A percentile compares a stretch with the other conserved stretches of the same genome.
These are phyloP conservation scores for Punctoribates punctum DNA, from an alignment of 2,888 invertebrate genomes.

Conservation along the genomic window DNA sequence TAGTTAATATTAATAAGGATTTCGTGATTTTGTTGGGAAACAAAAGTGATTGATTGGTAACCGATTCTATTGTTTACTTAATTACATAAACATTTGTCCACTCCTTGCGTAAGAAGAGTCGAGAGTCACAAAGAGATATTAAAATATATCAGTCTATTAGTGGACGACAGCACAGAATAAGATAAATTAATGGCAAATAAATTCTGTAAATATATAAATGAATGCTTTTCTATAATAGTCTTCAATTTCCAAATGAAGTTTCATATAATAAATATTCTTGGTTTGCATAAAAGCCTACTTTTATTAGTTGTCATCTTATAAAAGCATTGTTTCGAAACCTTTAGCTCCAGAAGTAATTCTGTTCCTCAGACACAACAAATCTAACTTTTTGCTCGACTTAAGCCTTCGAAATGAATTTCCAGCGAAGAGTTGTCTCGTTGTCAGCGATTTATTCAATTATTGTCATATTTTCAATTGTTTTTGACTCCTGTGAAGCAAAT, in stretches of 20 bases:
- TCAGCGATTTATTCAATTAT: neutral
- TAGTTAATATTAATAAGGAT: too few species aligned
- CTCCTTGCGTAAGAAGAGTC: too few species aligned
- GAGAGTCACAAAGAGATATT: too few species aligned
- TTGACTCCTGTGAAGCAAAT: neutral
- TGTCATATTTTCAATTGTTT: neutral
- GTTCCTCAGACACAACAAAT: neutral
- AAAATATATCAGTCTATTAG: neutral
- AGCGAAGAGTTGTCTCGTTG: neutral
- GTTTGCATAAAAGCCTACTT: constrained; percentile 16
- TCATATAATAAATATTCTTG: neutral
- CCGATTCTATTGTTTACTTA: too few species aligned
- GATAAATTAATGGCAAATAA: neutral
- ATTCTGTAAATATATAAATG: neutral
- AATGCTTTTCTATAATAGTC: too few species aligned
- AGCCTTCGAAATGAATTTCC: constrained; percentile 2
- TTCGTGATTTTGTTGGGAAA: too few species aligned
- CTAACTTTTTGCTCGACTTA: too few species aligned
- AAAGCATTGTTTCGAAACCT: neutral
- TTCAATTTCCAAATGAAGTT: too few species aligned
- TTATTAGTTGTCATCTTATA: neutral
- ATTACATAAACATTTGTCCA: too few species aligned
- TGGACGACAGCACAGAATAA: neutral
- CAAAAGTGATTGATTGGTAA: too few species aligned
- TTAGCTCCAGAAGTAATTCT: neutral